A percentile compares a stretch with the other conserved stretches of the same genome.
phyloP scores from a whole-genome alignment of 2,797 vertebrate genomes.

The Eospalax fontanierii region DNA sequence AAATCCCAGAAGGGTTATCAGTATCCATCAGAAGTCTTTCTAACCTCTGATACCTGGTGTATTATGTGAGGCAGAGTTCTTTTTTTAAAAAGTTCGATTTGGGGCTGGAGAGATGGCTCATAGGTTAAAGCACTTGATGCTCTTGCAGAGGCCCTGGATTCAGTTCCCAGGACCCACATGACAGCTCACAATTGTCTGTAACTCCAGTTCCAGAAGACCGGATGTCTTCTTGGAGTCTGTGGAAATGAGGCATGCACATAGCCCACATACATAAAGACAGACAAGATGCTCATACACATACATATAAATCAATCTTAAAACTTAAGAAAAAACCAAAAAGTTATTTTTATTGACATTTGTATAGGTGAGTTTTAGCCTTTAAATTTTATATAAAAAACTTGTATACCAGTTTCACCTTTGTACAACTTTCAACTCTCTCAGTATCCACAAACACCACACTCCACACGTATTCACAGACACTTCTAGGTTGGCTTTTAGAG shows the following conservation, averaged over 20 bases:
- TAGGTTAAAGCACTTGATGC: too few species aligned
- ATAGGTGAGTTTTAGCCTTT: neutral
- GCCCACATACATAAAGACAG: too few species aligned
- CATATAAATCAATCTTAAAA: too few species aligned
- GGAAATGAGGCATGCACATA: too few species aligned
- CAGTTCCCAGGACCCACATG: too few species aligned
- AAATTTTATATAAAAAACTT: conserved; percentile 11
- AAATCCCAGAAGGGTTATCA: neutral
- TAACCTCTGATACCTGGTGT: neutral
- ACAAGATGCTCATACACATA: too few species aligned
- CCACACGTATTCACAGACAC: neutral
- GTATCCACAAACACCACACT: neutral
- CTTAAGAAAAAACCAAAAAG: neutral
- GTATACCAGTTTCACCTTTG: neutral
- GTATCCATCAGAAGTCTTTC: neutral
- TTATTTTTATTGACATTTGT: neutral
- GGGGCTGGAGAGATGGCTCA: too few species aligned
- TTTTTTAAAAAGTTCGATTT: neutral
- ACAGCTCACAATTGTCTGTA: too few species aligned
- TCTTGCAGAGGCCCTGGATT: too few species aligned
- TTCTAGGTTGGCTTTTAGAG: neutral
- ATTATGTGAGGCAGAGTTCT: neutral
- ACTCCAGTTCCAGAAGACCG: too few species aligned
- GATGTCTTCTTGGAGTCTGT: too few species aligned
- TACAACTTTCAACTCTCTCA: neutral